Percentiles rank a stretch among this genome's conserved stretches.
These are phyloP conservation scores for Callinectes sapidus DNA, from an alignment of 2,888 invertebrate genomes.

Conservation along the genomic window DNA sequence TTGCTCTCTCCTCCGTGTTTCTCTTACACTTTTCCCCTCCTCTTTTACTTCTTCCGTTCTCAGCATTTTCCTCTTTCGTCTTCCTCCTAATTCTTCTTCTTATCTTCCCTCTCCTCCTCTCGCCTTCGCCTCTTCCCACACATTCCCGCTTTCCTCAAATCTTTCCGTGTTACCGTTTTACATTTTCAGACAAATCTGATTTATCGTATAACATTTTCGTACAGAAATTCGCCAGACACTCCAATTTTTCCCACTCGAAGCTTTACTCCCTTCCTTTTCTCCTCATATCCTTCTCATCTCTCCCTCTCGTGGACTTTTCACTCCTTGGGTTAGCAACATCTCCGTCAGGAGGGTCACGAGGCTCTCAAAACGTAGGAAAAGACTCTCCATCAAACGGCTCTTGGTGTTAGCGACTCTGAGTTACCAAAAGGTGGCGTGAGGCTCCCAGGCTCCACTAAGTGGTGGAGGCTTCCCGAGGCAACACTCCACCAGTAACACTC, in stretches of 20 bases:
- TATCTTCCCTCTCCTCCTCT: not conserved
- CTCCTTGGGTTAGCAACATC: not conserved
- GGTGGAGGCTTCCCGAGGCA: not conserved
- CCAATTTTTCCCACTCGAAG: constrained; percentile 9
- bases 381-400: not conserved
- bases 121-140: not conserved
- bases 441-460: not conserved
- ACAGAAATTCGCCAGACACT: not conserved
- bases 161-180: constrained; percentile 11
- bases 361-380: not conserved
- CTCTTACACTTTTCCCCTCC: not conserved
- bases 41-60: not conserved
- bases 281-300: constrained; percentile 15
- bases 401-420: not conserved
- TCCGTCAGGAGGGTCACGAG: not conserved
- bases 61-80: not conserved
- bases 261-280: constrained; percentile 5
- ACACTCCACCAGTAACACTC: not conserved
- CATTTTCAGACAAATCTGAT: constrained; percentile 19
- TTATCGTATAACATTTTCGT: constrained; percentile 26
- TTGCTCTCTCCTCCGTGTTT: not conserved
- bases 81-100: not conserved
- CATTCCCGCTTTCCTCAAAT: constrained; percentile 18
- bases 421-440: not conserved
- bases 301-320: not conserved